These are phyloP conservation scores for Pangasius sanitwongsei DNA, from an alignment of 2,797 vertebrate species.

Conservation along the genomic window DNA sequence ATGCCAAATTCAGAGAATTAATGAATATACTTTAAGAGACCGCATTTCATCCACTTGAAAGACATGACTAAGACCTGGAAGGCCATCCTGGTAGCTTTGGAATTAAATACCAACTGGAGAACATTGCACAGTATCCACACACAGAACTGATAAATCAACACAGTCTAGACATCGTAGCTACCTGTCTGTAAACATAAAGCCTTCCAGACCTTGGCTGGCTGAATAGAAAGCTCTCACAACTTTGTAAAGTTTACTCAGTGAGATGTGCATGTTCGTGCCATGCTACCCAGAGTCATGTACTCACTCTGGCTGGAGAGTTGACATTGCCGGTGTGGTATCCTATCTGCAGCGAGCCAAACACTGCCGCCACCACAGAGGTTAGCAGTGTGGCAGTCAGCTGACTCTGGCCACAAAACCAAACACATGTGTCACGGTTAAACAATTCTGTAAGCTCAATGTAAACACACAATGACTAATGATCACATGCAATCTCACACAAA, in stretches of 20 bases:
- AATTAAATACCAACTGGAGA: constrained; percentile 33
- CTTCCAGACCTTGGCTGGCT: constrained; percentile 40
- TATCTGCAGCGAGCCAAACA: constrained; percentile 79
- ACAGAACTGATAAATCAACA: constrained; percentile 55
- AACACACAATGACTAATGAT: constrained; percentile 14
- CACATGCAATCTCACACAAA: background rate
- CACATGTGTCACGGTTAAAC: constrained; percentile 26
- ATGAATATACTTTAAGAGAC: constrained; percentile 38
- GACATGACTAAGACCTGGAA: constrained; percentile 58
- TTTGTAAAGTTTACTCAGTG: constrained; percentile 60
- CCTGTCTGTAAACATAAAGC: constrained; percentile 52
- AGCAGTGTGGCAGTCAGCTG: constrained; percentile 72
- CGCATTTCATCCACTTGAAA: constrained; percentile 52
- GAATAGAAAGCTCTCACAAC: constrained; percentile 52
- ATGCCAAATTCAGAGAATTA: constrained; percentile 26
- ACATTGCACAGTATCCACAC: constrained; percentile 44
- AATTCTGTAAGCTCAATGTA: constrained; percentile 11
- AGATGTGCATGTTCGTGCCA: constrained; percentile 56
- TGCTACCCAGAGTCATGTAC: constrained; percentile 35
- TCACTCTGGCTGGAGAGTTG: constrained; percentile 79
- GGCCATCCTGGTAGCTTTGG: constrained; percentile 37
- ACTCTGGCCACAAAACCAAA: constrained; percentile 61
- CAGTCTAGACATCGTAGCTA: constrained; percentile 57
- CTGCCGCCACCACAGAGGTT: constrained; percentile 74
- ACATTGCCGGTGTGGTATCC: constrained; percentile 81